phyloP scores from a whole-genome alignment of 2,113 vertebrate species.

The Heterotilapia buettikoferi region DNA sequence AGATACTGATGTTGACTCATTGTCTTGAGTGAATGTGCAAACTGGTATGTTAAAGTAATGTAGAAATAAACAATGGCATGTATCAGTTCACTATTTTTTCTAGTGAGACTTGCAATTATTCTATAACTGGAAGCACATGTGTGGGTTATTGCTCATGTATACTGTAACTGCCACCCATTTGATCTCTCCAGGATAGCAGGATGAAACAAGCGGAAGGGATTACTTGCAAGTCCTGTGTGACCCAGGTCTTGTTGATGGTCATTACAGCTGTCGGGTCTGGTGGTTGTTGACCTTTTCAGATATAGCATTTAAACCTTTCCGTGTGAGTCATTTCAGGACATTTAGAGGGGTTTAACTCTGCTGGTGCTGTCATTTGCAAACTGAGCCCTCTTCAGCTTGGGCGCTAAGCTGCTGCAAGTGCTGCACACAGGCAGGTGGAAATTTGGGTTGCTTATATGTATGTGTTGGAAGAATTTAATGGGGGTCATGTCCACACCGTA shows the following conservation, averaged over 20 bases:
- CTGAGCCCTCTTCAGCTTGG: background rate
- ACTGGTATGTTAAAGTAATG: background rate
- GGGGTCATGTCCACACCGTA: conserved; percentile 31
- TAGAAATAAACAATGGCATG: background rate
- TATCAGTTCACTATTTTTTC: background rate
- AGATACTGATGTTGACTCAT: background rate
- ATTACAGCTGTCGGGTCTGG: conserved; percentile 27
- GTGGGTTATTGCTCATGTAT: background rate
- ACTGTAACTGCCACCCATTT: background rate
- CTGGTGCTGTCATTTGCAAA: conserved; percentile 32
- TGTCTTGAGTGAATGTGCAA: background rate
- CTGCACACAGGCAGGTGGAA: background rate
- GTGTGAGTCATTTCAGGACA: conserved; percentile 37
- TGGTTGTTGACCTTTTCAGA: conserved; percentile 36
- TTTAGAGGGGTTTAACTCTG: conserved; percentile 40
- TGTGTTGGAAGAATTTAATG: conserved; percentile 34
- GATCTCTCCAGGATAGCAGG: background rate
- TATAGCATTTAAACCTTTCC: conserved; percentile 18
- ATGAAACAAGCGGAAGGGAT: conserved; percentile 21
- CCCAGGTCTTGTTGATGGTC: conserved; percentile 8
- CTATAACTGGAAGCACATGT: background rate
- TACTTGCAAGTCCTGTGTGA: conserved; percentile 3
- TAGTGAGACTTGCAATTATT: background rate
- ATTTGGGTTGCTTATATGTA: background rate
- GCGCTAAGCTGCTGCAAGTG: background rate